Base-by-base conservation (phyloP, 2,797 vertebrate genomes). In the Chromis chromis region DNA sequence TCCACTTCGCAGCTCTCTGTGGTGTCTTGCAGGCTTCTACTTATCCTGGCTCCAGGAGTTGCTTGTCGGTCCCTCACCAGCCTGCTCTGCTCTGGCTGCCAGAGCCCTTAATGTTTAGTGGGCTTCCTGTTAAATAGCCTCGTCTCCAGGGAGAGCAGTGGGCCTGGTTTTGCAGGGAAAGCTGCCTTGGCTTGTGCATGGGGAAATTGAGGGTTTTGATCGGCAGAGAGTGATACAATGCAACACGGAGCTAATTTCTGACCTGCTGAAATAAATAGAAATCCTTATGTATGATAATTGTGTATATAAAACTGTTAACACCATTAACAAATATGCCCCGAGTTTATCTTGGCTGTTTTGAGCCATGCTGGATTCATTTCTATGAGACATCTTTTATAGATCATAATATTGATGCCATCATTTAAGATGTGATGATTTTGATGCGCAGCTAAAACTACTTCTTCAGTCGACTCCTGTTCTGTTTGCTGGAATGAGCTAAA, bases 51-150 rank as follows among this genome's bases (percentile, higher is more conserved):
- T 89, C 62, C 69, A 66, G 78, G 84, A 92, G 67, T 82, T 55
- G 31, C 74, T 80, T 4, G 42, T 74, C 65, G 60, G 68, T 75
- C 67, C 81, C 82, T 71, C 57, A 67, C 44, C 70, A 31, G 62
- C 58, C 68, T 17, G 71, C 64, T 85, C 67, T 65, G 67, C 77
- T 74, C 40, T 3, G 27, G 54, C 84, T 91, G 86, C 91, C 89
- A 93, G 78, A 88, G 78, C 76, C 82, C 80, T 87, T 89, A 91
- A 90, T 91, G 86, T 87, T 90, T 70, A 70, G 78, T 65, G 73
- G 69, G 72, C 79, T 87, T 78, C 79, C 81, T 82, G 88, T 86
- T 91, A 84, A 92, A 89, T 74, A 82, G 79, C 61, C 61, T 48
- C 16, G 27, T 88, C 92, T 87, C 86, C 67, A 3, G 86, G 83